Conservation (phyloP, 2,113 vertebrate species). For the Spheniscus mendiculus region DNA sequence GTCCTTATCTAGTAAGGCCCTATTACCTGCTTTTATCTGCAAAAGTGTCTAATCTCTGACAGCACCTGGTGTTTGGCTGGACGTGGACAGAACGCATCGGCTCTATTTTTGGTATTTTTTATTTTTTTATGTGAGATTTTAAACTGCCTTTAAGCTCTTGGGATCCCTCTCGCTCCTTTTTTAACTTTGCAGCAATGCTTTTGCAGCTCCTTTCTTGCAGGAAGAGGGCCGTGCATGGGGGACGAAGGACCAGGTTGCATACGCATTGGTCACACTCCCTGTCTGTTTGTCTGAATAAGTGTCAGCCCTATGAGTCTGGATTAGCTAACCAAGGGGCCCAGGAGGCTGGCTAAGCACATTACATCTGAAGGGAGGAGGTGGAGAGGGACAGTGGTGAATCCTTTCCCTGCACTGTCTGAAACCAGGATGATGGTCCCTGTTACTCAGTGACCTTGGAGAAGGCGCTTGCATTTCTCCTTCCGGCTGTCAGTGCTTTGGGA, state of each 20-base stretch:
- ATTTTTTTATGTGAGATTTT: not conserved
- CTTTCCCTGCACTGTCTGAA: not conserved
- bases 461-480: not conserved
- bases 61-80: constrained; percentile 17
- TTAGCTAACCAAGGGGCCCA: not conserved
- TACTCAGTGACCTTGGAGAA: constrained; percentile 28
- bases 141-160: not conserved
- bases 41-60: constrained; percentile 25
- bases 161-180: not conserved
- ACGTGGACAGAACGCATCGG: not conserved
- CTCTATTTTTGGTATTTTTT: not conserved
- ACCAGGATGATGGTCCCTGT: not conserved
- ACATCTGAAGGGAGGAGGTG: not conserved
- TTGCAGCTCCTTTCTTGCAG: not conserved
- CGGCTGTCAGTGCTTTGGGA: not conserved
- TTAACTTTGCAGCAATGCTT: not conserved
- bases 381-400: not conserved
- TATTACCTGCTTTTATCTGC: constrained; percentile 22
- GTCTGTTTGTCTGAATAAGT: not conserved
- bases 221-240: rapidly evolving
- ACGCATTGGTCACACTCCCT: not conserved
- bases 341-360: not conserved
- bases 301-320: not conserved
- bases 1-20: not conserved
- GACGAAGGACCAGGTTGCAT: not conserved